Conservation (phyloP, 2,797 vertebrate genomes). For the Cichlasoma orientale region DNA sequence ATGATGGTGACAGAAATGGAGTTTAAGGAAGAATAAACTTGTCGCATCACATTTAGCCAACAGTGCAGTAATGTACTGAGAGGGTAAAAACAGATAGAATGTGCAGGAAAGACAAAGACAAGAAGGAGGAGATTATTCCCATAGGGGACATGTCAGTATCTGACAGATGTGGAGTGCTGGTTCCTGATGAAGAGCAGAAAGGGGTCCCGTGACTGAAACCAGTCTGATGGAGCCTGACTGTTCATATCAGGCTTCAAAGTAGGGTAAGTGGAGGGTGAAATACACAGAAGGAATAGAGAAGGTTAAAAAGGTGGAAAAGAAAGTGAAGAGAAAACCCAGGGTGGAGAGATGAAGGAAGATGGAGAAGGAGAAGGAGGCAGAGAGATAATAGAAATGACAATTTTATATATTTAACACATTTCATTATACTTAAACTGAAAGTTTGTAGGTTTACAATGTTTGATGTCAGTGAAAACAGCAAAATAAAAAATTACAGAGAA, state of each 20-base stretch:
- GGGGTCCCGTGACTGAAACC: background rate
- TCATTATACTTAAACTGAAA: background rate
- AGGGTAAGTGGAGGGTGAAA: slow-evolving; percentile 7
- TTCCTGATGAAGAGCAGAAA: slow-evolving; percentile 10
- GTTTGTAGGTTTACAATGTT: too few species aligned
- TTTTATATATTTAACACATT: background rate
- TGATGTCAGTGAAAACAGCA: too few species aligned
- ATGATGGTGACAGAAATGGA: slow-evolving; percentile 51
- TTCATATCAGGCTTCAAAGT: slow-evolving; percentile 52
- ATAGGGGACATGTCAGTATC: slow-evolving; percentile 31
- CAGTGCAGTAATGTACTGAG: slow-evolving; percentile 35
- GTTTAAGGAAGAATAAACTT: slow-evolving; percentile 60
- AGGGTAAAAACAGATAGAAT: slow-evolving; percentile 16
- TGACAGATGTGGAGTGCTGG: slow-evolving; percentile 39
- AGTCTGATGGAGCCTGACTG: slow-evolving; percentile 55
- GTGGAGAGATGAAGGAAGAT: background rate
- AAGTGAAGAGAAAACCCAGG: slow-evolving; percentile 15
- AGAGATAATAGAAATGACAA: background rate
- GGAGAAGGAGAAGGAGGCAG: background rate
- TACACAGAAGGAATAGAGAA: background rate
- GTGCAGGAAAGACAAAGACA: slow-evolving; percentile 7
- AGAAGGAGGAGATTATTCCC: slow-evolving; percentile 17
- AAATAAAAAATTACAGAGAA: too few species aligned
- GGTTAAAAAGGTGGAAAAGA: slow-evolving; percentile 1
- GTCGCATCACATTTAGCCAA: slow-evolving; percentile 66